Conservation (phyloP, 2,888 invertebrate species). For the Microctonus hyperodae region DNA sequence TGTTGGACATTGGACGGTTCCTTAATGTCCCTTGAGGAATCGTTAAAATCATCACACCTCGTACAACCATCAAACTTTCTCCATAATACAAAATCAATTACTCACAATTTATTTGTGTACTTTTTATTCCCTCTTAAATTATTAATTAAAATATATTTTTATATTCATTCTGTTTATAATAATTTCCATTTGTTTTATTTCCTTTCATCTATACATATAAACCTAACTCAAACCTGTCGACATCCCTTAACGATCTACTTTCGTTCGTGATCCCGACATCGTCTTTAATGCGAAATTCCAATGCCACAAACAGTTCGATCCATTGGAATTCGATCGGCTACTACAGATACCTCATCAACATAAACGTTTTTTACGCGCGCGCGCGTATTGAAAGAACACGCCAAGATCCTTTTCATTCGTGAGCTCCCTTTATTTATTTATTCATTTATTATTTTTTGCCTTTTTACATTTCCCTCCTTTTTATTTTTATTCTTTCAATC, state of each 20-base stretch:
- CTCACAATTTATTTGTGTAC: background rate
- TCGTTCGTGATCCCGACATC: background rate
- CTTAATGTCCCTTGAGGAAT: constrained; percentile 53
- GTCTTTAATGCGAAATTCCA: background rate
- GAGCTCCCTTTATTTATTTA: background rate
- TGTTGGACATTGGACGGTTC: constrained; percentile 27
- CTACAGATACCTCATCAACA: constrained; percentile 29
- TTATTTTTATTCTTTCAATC: constrained; percentile 24
- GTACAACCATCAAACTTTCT: constrained; percentile 29
- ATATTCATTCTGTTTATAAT: background rate
- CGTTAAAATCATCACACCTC: constrained; percentile 48
- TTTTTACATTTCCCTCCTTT: background rate
- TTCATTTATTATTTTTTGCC: background rate
- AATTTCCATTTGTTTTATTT: background rate
- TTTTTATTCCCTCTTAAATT: too few relatives aligned
- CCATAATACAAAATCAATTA: constrained; percentile 31
- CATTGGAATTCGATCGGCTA: constrained; percentile 27
- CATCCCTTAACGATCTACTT: constrained; percentile 19
- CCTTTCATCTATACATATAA: background rate
- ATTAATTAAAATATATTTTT: background rate
- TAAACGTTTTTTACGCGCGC: constrained; percentile 30
- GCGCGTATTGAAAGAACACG: background rate
- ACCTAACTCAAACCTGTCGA: background rate
- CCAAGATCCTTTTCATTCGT: background rate
- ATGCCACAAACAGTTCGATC: constrained; percentile 21